Percentiles rank a stretch among this genome's conserved stretches.
Conservation (phyloP, 2,113 vertebrate species). For the Eclectus roratus region DNA sequence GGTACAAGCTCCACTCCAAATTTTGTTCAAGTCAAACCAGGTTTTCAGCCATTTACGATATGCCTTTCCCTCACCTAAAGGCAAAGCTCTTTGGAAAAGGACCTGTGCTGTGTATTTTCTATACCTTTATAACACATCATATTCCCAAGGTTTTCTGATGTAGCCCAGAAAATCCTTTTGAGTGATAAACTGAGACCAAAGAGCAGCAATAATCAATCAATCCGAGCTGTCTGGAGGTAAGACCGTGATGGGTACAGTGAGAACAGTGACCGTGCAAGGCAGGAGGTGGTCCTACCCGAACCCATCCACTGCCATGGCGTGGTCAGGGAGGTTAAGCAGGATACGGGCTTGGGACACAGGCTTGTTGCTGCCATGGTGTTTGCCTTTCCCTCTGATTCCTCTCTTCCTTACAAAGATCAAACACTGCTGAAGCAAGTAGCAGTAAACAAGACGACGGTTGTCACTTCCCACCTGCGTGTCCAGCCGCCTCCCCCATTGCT, state of each 20-base stretch:
- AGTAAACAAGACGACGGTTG: fast-evolving
- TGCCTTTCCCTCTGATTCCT: neutral
- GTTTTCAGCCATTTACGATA: neutral
- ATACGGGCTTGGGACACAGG: neutral
- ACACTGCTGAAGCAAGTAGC: neutral
- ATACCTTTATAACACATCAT: neutral
- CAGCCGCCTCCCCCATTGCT: neutral
- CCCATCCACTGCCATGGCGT: fast-evolving
- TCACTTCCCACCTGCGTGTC: neutral
- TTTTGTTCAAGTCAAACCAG: neutral
- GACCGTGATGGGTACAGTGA: fast-evolving
- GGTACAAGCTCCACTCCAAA: neutral
- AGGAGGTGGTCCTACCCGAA: fast-evolving
- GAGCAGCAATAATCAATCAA: neutral
- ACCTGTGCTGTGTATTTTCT: neutral
- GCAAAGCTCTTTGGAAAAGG: neutral
- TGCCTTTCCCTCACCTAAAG: neutral
- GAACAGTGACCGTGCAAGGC: fast-evolving
- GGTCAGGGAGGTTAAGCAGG: neutral
- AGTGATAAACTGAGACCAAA: neutral
- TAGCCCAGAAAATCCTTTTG: neutral
- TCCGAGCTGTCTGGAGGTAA: neutral
- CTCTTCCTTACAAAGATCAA: neutral
- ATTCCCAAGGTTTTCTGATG: neutral
- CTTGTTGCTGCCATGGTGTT: neutral